Percentiles rank a stretch among this genome's conserved stretches.
phyloP scores from a whole-genome alignment of 2,797 vertebrate genomes.

The Xiphophorus birchmanni region DNA sequence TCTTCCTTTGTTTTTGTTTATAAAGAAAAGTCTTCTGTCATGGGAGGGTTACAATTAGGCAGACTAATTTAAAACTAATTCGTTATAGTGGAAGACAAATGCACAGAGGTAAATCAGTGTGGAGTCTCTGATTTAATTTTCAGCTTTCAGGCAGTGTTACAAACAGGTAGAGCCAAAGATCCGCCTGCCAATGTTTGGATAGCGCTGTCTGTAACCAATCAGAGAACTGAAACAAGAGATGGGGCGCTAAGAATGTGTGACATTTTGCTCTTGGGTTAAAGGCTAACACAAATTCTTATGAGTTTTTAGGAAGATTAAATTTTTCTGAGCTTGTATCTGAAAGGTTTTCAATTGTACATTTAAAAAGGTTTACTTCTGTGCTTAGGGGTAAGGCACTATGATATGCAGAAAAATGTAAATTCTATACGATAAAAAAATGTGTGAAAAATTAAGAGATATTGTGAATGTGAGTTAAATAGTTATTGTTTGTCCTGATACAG shows the following conservation, averaged over 20 bases:
- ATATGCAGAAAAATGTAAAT: neutral
- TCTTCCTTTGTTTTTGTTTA: neutral
- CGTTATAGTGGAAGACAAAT: neutral
- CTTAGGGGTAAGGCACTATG: neutral
- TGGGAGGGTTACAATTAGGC: constrained; percentile 1
- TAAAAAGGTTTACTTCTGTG: neutral
- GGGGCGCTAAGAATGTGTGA: no score
- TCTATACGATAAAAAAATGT: no score
- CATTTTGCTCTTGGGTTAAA: neutral
- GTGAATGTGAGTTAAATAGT: neutral
- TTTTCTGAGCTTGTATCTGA: neutral
- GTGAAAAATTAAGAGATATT: neutral
- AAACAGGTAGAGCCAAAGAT: neutral
- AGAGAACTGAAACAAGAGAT: neutral
- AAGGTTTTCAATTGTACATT: neutral
- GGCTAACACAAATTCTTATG: neutral
- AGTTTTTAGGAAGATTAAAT: neutral
- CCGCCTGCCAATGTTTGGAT: neutral
- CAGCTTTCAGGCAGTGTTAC: neutral
- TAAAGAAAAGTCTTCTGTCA: constrained; percentile 10
- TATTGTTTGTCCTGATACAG: neutral
- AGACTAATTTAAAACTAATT: constrained; percentile 3
- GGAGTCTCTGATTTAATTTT: neutral
- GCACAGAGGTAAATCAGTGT: neutral
- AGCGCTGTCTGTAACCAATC: neutral